Evolutionary conservation across 1,140 invertebrate genomes (phyloP).

Genomic region (Meloidogyne floridensis): DNA sequence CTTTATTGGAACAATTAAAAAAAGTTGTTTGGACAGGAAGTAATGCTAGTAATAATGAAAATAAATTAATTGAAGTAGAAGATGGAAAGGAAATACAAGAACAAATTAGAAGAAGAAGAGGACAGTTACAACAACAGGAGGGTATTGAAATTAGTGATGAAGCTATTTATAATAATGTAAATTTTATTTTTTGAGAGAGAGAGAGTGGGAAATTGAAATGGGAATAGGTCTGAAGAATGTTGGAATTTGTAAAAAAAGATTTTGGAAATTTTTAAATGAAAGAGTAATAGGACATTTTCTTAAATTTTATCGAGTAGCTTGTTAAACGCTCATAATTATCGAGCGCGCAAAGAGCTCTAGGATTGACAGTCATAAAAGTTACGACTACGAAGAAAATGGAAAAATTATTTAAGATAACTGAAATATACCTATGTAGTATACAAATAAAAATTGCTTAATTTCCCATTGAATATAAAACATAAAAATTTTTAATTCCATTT

Average conservation of each 20-base stretch:
- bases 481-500: not conserved
- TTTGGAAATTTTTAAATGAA: too few species aligned
- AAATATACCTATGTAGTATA: too few species aligned
- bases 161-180: slow-evolving; percentile 10
- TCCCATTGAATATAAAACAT: too few species aligned
- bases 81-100: not conserved
- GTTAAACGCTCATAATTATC: not conserved
- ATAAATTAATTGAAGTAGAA: not conserved
- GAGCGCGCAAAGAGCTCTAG: not conserved
- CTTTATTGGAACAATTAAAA: slow-evolving; percentile 4
- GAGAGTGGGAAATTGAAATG: too few species aligned
- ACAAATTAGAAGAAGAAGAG: not conserved
- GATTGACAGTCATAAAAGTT: too few species aligned
- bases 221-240: too few species aligned
- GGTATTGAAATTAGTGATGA: not conserved
- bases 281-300: too few species aligned
- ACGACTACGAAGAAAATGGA: too few species aligned
- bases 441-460: too few species aligned
- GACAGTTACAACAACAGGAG: not conserved
- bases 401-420: too few species aligned
- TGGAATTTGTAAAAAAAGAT: too few species aligned
- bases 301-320: not conserved
- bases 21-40: slow-evolving; percentile 1
- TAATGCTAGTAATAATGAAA: slow-evolving; percentile 9
- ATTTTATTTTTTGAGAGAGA: not conserved